Conservation (phyloP, 2,113 vertebrate genomes). For the Accipiter virgatus region DNA sequence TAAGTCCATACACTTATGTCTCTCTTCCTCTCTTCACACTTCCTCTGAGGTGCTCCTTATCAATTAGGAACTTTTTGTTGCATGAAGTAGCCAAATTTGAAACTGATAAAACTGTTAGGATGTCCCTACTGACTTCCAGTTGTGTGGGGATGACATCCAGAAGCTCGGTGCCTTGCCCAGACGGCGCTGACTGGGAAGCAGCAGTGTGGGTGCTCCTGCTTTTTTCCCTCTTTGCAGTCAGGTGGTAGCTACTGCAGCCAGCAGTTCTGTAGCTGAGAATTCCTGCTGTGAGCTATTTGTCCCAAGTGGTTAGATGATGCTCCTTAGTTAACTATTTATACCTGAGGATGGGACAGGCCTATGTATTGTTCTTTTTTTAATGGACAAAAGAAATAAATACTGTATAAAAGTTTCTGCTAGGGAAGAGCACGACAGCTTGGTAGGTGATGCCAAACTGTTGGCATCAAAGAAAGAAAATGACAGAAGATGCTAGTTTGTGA, state of each 20-base stretch:
- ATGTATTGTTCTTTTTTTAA: too few relatives aligned
- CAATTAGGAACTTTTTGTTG: neutral
- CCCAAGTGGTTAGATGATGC: neutral
- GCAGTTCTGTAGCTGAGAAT: neutral
- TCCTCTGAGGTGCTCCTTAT: neutral
- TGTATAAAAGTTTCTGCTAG: neutral
- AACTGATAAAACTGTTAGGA: neutral
- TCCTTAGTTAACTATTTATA: neutral
- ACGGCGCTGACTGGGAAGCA: fast-evolving
- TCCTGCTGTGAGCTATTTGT: neutral
- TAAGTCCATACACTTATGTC: neutral
- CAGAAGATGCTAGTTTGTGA: neutral
- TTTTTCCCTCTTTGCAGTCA: neutral
- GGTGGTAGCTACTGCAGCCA: neutral
- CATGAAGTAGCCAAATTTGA: neutral
- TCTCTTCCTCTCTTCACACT: neutral
- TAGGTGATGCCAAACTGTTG: neutral
- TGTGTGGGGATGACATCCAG: neutral
- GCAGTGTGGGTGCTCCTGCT: neutral
- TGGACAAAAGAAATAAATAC: neutral
- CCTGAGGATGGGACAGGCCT: neutral
- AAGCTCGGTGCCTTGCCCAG: neutral
- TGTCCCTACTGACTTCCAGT: neutral
- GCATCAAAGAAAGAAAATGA: neutral
- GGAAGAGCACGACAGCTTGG: neutral